These are phyloP conservation scores for Euclidia mi DNA, from an alignment of 2,888 invertebrate species.

Conservation along the genomic window DNA sequence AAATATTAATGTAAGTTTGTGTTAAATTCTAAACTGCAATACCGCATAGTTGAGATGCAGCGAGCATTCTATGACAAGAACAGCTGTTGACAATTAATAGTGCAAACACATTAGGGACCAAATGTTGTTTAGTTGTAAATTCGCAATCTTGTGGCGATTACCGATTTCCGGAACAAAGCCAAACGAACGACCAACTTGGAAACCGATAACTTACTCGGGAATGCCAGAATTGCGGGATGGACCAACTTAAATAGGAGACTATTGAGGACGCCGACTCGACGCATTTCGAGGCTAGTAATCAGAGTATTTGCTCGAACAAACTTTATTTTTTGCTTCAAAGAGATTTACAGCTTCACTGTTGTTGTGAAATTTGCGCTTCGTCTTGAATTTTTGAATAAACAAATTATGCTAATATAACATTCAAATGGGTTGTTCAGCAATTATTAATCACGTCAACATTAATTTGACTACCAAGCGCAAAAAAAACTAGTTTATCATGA, in stretches of 20 bases:
- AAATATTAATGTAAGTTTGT: no score
- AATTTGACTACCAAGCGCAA: background rate
- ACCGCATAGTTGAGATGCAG: conserved; percentile 39
- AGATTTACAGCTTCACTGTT: no score
- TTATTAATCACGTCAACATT: background rate
- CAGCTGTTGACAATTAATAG: conserved; percentile 39
- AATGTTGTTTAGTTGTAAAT: conserved; percentile 53
- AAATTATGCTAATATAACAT: background rate
- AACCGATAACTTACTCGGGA: conserved; percentile 57
- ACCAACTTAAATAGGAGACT: conserved; percentile 70
- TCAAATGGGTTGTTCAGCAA: background rate
- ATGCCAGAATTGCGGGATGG: conserved; percentile 50
- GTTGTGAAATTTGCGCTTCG: conserved; percentile 36
- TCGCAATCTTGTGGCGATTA: conserved; percentile 61
- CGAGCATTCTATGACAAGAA: conserved; percentile 32
- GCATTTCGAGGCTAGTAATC: conserved; percentile 42
- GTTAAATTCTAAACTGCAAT: conserved; percentile 20
- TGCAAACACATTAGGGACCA: conserved; percentile 24
- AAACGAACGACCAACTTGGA: conserved; percentile 63
- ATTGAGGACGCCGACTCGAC: conserved; percentile 50
- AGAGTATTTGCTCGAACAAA: conserved; percentile 34
- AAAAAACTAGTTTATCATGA: conserved; percentile 22
- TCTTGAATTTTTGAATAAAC: conserved; percentile 30
- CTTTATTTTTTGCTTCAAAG: conserved; percentile 41
- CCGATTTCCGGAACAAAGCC: conserved; percentile 57